Base-by-base conservation (phyloP, 2,113 vertebrate genomes). In the Xenus cinereus region DNA sequence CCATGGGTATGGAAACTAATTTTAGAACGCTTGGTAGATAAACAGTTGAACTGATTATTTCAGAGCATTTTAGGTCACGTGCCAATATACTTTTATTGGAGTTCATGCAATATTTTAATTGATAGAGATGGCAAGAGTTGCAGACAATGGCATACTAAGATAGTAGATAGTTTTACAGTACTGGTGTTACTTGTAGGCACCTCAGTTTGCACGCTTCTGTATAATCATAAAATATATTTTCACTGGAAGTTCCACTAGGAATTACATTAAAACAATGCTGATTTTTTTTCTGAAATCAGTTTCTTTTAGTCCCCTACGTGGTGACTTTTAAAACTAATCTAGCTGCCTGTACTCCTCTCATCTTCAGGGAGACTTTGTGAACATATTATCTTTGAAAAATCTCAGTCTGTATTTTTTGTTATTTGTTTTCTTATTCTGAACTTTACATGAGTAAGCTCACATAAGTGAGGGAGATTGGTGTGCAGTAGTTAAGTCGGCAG, bases 1-100 rank as follows among this genome's bases (percentile, higher is more conserved):
- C 66, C 68, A 51, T 75, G 51, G 84, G 43, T 54, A 30, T 59
- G 45, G 85, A 80, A 90, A 27, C 67, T 95, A 90, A 91, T 87
- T 96, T 94, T 93, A 95, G 83, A 85, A 33, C 28, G 33, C 71
- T 74, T 71, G 41, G 32, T 87, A 85, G 89, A 92, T 81, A 83
- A 90, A 54, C 56, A 46, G 11, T 79, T 51, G 60, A 68, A 23
- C 56, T 53, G 27, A 37, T 78, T 72, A 46, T 72, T 94, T 84
- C 33, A 39, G 46, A 64, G 27, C 11, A 45, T 81, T 94, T 93
- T 60, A 60, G 35, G 43, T n/a, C 33, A 28, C 9, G 10, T 76
- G 37, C 54, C 57, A 56, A 14, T 51, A 51, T 72, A 68, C 1
- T 77, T 30, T 78, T 66, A 26, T 53, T 89, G 90, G 87, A 54